Base-by-base conservation (phyloP, 2,797 vertebrate genomes). In the Molossus alvarezi region DNA sequence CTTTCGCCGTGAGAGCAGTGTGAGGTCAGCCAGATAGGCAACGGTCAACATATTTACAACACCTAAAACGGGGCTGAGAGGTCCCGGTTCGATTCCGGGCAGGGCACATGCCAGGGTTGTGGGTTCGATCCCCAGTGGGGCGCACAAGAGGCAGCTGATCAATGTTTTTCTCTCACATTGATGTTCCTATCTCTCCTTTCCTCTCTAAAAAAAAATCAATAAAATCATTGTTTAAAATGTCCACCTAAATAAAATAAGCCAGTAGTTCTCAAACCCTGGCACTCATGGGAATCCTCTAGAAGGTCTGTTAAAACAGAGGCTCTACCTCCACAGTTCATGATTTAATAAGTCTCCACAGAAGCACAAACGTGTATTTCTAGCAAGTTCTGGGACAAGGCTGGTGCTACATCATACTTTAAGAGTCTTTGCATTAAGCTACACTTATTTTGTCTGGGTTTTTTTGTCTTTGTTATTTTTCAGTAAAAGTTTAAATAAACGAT, bases 381-480 rank as follows among this genome's bases (percentile, higher is more conserved):
- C 53, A 95, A 75, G 33, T 71, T 91, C 51, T 29, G 88, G 79
- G 18, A 20, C 18, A 57, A 57, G 21, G 58, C 6, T 62, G 3
- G 48, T 84, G 27, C n/a, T 55, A 11, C 20, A 69, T 29, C 41
- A 60, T 4, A 58, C 9, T 37, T 62, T 1, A 58, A 79, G 20
- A 83, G 73, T 53, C 72, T 65, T 37, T 58, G 33, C 45, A 53
- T 62, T 71, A 48, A 86, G 51, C 29, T 29, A 55, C 14, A 53
- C 9, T 72, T 69, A 9, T n/a, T 86, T 45, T 73, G n/a, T 75
- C 13, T 51, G 15, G 3, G 45, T 25, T 29, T 83, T 53, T 69
- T 17, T 37, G 27, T 57, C 20, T 90, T 14, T 25, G 87, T 90
- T 72, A 58, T 29, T 69, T 91, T 97, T 86, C 25, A 91, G 45